Percentiles rank a stretch among this genome's conserved stretches.
Evolutionary conservation across 2,797 vertebrate species (phyloP).

Genomic region (Eospalax fontanierii): DNA sequence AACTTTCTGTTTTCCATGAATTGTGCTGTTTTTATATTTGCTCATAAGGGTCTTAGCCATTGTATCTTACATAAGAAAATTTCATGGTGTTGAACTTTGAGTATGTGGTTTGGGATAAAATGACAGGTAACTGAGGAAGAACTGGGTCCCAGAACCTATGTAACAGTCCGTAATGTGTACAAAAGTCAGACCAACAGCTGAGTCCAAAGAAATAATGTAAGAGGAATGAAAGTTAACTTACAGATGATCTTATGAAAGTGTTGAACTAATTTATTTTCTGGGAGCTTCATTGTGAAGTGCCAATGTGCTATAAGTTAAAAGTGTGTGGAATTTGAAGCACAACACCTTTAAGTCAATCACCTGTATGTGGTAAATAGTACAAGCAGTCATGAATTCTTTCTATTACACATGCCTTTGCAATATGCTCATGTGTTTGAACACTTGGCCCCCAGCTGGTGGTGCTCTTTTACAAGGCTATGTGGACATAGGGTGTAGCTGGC

Average conservation of each 20-base stretch:
- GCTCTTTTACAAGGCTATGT: neutral
- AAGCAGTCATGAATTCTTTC: neutral
- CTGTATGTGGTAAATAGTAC: neutral
- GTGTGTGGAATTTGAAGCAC: slow-evolving; percentile 4
- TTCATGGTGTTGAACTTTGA: slow-evolving; percentile 12
- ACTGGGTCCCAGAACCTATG: neutral
- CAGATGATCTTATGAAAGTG: neutral
- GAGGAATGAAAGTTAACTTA: neutral
- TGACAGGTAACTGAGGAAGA: neutral
- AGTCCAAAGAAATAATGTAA: neutral
- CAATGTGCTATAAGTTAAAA: neutral
- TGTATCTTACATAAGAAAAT: neutral
- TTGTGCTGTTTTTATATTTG: neutral
- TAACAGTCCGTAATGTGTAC: neutral
- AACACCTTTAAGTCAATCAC: neutral
- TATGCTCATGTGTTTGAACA: neutral
- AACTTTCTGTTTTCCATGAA: slow-evolving; percentile 11
- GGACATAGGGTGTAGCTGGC: neutral
- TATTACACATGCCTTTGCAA: neutral
- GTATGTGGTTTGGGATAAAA: neutral
- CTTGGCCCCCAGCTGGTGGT: neutral
- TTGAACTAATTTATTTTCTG: slow-evolving; percentile 22
- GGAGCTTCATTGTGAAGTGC: slow-evolving; percentile 4
- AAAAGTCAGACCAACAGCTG: neutral
- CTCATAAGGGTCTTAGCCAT: neutral